A percentile compares a stretch with the other conserved stretches of the same genome.
Evolutionary conservation across 2,797 vertebrate species (phyloP).

Genomic region (Oreortyx pictus): DNA sequence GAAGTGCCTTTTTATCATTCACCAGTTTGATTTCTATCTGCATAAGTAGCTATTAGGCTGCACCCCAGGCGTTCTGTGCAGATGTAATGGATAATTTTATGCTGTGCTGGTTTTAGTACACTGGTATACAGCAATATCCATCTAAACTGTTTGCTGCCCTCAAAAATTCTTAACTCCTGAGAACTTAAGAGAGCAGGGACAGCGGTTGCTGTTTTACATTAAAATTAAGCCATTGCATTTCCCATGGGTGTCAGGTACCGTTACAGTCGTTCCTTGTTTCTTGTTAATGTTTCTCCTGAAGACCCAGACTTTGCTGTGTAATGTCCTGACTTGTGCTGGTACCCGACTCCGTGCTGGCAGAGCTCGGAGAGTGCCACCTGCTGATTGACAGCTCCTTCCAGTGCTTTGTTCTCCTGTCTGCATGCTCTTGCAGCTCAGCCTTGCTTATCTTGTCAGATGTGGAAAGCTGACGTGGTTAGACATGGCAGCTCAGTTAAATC

Average conservation of each 20-base stretch:
- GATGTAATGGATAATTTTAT: background rate
- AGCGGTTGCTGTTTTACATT: background rate
- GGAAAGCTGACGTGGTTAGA: background rate
- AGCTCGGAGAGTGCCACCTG: slow-evolving; percentile 51
- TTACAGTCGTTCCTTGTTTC: background rate
- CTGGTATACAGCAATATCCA: background rate
- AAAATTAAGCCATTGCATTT: background rate
- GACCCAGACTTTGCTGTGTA: background rate
- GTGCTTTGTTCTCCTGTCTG: background rate
- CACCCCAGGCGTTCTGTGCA: background rate
- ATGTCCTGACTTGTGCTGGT: background rate
- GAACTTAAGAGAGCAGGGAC: background rate
- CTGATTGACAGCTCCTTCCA: slow-evolving; percentile 8
- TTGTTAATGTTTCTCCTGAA: background rate
- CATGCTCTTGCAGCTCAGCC: background rate
- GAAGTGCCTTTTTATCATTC: background rate
- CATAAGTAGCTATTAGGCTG: background rate
- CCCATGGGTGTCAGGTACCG: background rate
- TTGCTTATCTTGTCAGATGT: background rate
- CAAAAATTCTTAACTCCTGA: background rate
- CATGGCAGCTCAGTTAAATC: background rate
- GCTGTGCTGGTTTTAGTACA: background rate
- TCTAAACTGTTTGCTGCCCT: background rate
- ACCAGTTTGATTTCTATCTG: background rate
- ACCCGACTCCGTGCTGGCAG: background rate